Percentiles rank a stretch among this genome's conserved stretches.
These are phyloP conservation scores for Elgaria multicarinata DNA, from an alignment of 2,113 vertebrate genomes.

Conservation along the genomic window DNA sequence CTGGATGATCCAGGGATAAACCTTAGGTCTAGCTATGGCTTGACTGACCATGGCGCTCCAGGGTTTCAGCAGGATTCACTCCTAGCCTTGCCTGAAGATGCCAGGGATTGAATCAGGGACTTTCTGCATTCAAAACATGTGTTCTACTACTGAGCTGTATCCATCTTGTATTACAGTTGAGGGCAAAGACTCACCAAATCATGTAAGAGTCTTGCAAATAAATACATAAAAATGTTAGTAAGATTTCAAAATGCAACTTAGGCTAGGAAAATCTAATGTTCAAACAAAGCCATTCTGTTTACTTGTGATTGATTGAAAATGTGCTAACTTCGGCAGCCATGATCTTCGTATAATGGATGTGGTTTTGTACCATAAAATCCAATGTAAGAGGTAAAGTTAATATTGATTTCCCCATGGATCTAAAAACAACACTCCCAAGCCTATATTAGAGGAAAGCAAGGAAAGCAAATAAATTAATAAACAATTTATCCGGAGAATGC, in stretches of 20 bases:
- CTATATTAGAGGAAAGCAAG: neutral
- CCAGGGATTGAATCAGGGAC: no score
- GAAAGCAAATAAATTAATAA: neutral
- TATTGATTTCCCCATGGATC: neutral
- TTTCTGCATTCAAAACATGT: no score
- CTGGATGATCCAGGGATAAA: no score
- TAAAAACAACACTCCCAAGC: conserved; percentile 2
- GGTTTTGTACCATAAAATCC: neutral
- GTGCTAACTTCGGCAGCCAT: neutral
- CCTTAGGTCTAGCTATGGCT: no score
- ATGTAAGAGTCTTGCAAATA: neutral
- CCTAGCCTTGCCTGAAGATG: no score
- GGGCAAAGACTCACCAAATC: neutral
- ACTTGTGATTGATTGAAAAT: neutral
- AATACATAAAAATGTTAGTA: neutral
- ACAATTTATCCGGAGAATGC: neutral
- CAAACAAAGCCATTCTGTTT: neutral
- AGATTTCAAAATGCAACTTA: neutral
- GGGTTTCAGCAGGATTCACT: no score
- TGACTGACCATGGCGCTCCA: no score
- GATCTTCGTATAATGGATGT: neutral
- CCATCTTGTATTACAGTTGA: neutral
- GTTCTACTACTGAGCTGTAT: neutral
- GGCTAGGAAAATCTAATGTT: neutral
- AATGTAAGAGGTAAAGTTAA: conserved; percentile 11